A percentile compares a stretch with the other conserved stretches of the same genome.
phyloP scores from a whole-genome alignment of 2,797 vertebrate species.

The Rhinogobio ventralis region DNA sequence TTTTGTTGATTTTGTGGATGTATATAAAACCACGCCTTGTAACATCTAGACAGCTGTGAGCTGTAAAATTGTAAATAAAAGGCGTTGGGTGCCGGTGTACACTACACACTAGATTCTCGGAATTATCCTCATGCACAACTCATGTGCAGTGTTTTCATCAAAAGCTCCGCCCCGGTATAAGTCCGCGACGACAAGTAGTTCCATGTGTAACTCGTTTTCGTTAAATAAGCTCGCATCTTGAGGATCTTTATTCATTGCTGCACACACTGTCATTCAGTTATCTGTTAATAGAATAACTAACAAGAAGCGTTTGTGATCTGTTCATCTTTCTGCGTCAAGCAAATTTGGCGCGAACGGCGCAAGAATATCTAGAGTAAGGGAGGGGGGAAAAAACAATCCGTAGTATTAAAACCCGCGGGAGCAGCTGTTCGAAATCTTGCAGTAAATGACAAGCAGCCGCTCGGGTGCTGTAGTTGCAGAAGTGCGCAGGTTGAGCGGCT shows the following conservation, averaged over 20 bases:
- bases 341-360: constrained; percentile 68
- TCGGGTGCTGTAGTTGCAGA: neutral
- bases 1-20: neutral
- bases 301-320: neutral
- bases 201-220: neutral
- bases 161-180: constrained; percentile 52
- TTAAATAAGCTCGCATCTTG: neutral
- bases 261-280: neutral
- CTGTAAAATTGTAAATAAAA: constrained; percentile 10
- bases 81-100: neutral
- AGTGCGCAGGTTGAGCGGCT: neutral
- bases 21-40: neutral
- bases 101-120: neutral
- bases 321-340: constrained; percentile 32
- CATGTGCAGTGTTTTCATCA: neutral
- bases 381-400: constrained; percentile 18
- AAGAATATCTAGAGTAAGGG: constrained; percentile 41
- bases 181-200: constrained; percentile 46
- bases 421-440: constrained; percentile 55
- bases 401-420: constrained; percentile 65
- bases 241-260: neutral
- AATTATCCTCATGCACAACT: constrained; percentile 1
- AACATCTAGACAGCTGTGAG: neutral
- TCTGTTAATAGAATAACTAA: neutral
- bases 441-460: constrained; percentile 57